Evolutionary conservation across 2,888 invertebrate genomes (phyloP).

Genomic region (Erebia epiphron): DNA sequence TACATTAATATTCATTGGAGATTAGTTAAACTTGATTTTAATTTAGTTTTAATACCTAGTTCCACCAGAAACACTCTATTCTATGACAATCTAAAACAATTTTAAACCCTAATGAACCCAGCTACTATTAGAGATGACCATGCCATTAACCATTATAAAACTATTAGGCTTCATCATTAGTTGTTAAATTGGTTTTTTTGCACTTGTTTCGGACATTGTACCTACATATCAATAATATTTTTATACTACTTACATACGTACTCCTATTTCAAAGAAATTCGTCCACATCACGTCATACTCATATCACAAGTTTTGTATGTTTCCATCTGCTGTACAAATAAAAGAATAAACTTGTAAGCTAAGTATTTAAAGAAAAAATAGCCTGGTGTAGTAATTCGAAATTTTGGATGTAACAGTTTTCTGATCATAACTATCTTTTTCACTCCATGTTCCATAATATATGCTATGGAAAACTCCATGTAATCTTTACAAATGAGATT

Average conservation of each 20-base stretch:
- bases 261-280: not conserved
- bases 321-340: too few relatives aligned
- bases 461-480: too few relatives aligned
- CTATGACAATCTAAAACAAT: conserved; percentile 4
- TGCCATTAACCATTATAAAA: conserved; percentile 14
- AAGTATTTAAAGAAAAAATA: too few relatives aligned
- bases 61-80: not conserved
- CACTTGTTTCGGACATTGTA: not conserved
- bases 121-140: not conserved
- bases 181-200: conserved; percentile 3
- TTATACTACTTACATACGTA: too few relatives aligned
- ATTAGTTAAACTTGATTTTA: not conserved
- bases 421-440: too few relatives aligned
- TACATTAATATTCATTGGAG: conserved; percentile 5
- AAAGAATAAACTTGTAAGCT: too few relatives aligned
- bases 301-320: not conserved
- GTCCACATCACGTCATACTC: too few relatives aligned
- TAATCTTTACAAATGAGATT: too few relatives aligned
- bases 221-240: not conserved
- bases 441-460: too few relatives aligned
- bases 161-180: conserved; percentile 2
- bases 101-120: conserved; percentile 1
- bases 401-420: too few relatives aligned
- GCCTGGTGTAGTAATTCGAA: too few relatives aligned
- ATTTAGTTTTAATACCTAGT: conserved; percentile 10